Base-by-base conservation (phyloP, 2,113 vertebrate genomes). In the Ictalurus furcatus region DNA sequence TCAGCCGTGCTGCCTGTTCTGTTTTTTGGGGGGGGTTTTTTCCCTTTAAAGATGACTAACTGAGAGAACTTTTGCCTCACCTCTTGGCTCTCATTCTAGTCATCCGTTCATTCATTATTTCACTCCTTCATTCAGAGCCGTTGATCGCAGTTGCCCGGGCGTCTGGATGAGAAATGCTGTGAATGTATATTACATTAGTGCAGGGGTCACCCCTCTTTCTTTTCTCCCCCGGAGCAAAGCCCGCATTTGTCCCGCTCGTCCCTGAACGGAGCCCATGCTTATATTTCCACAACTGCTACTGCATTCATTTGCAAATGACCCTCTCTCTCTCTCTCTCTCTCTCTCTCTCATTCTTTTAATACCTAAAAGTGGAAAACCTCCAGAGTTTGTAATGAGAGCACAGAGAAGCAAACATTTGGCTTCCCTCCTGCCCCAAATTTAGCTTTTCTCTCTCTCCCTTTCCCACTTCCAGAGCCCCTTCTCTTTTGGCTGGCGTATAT, bases 301-400 rank as follows among this genome's bases (percentile, higher is more conserved):
- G 94, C 97, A 98, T 99, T 99, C 96, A 99, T 97, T 99, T 98
- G 97, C 97, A 98, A 99, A 98, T 98, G 92, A 95, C 96, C 93
- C 96, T 92, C 93, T 92, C 94, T 96, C 95, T 96, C 92, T 93
- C 94, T 95, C 95, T 96, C 96, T 93, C 93, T 92, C 93, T 96
- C 95, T 82, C 54, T 54, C 63, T 73, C 74, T 87, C 54, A 59
- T 85, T 84, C 83, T 97, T 97, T 97, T 97, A 97, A 92, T 97
- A 96, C 95, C 94, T 94, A 90, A 95, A 94, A 96, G 96, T 96
- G 96, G 97, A 97, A 97, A 97, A 97, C 96, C 96, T 96, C 97
- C 96, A 95, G 96, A 97, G 96, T 96, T 94, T 95, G 97, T 97
- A 96, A 97, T 97, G 96, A 97, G 97, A 96, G 96, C 95, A 93